Conservation (phyloP, 2,888 invertebrate species). For the Orthonevra nobilis region DNA sequence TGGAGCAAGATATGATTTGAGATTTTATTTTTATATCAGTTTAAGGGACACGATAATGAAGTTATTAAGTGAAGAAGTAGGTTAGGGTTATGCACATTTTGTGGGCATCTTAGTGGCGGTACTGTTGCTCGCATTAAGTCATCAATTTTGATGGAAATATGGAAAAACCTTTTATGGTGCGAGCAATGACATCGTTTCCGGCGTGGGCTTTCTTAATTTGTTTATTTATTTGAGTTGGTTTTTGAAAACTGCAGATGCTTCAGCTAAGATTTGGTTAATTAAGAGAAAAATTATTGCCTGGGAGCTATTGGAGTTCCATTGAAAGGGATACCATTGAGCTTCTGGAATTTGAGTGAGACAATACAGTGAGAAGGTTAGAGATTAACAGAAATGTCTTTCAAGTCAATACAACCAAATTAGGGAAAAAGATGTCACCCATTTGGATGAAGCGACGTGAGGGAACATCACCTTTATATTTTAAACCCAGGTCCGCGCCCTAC, state of each 20-base stretch:
- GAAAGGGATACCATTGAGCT: too few relatives aligned
- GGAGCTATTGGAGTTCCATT: too few relatives aligned
- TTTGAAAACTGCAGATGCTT: slow-evolving; percentile 8
- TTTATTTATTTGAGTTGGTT: slow-evolving; percentile 26
- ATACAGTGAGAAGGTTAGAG: too few relatives aligned
- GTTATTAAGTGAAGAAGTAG: slow-evolving; percentile 55
- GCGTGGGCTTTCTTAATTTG: slow-evolving; percentile 32
- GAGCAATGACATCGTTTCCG: slow-evolving; percentile 26
- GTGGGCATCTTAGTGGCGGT: not conserved
- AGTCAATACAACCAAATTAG: too few relatives aligned
- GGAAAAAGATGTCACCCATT: too few relatives aligned
- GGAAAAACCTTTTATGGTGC: slow-evolving; percentile 20
- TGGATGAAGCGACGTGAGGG: too few relatives aligned
- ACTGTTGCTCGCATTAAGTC: slow-evolving; percentile 32
- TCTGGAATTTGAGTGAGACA: too few relatives aligned
- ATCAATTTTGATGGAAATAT: slow-evolving; percentile 13
- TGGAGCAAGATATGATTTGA: slow-evolving; percentile 41
- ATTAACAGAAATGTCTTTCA: too few relatives aligned
- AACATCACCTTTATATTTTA: too few relatives aligned
- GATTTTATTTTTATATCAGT: slow-evolving; percentile 51
- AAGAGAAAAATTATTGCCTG: too few relatives aligned
- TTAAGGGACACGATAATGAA: slow-evolving; percentile 61
- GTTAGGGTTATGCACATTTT: slow-evolving; percentile 41
- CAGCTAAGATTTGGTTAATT: too few relatives aligned
- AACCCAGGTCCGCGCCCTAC: too few relatives aligned